Percentiles rank a stretch among this genome's conserved stretches.
These are phyloP conservation scores for Enoplosus armatus DNA, from an alignment of 2,797 vertebrate genomes.

Conservation along the genomic window DNA sequence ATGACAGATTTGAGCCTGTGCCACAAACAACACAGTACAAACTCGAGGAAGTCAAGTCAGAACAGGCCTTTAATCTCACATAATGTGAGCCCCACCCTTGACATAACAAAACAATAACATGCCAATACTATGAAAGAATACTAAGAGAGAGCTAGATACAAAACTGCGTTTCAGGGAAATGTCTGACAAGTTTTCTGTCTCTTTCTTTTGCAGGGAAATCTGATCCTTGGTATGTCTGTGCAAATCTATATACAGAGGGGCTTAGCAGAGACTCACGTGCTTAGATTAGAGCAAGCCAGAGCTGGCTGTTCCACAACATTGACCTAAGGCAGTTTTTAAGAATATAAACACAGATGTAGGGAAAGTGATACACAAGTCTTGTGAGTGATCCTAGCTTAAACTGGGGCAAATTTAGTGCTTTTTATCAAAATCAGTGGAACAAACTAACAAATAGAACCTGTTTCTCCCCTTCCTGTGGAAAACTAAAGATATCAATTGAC, in stretches of 20 bases:
- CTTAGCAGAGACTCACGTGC: constrained; percentile 6
- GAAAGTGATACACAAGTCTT: background rate
- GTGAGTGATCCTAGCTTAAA: background rate
- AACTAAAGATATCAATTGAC: constrained; percentile 19
- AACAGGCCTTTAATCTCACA: background rate
- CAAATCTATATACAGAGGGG: background rate
- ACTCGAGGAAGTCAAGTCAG: background rate
- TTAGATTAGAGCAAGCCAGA: constrained; percentile 1
- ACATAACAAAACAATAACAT: background rate
- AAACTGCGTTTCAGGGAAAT: background rate
- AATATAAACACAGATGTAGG: background rate
- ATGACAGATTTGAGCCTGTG: background rate
- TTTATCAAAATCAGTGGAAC: background rate
- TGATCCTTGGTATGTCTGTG: background rate
- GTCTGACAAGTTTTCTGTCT: background rate
- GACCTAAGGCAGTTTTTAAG: background rate
- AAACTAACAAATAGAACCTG: background rate
- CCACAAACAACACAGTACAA: background rate
- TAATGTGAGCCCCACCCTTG: background rate
- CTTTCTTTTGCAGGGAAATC: background rate
- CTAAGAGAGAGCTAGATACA: background rate
- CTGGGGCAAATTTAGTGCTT: background rate
- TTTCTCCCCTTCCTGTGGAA: background rate
- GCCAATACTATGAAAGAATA: too few relatives aligned
- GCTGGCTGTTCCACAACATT: background rate